Percentiles rank a stretch among this genome's conserved stretches.
Conservation (phyloP, 2,113 vertebrate genomes). For the Donacobius atricapilla region DNA sequence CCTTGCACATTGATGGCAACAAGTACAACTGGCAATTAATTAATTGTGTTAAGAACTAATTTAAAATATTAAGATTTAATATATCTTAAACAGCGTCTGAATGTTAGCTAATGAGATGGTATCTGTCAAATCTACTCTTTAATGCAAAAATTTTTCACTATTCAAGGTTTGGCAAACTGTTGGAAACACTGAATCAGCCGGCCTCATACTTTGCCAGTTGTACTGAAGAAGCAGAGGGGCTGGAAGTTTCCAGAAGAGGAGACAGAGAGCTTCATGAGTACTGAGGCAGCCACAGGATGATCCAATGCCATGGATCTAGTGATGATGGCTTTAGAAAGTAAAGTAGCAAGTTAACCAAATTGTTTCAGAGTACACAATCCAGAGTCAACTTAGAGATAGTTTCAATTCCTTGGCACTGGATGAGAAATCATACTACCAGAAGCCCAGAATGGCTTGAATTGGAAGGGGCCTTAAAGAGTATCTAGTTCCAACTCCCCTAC, state of each 20-base stretch:
- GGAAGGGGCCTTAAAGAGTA: not conserved
- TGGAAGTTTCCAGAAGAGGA: not conserved
- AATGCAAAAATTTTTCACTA: not conserved
- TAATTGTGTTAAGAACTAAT: not conserved
- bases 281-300: not conserved
- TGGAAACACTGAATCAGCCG: not conserved
- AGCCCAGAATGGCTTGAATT: not conserved
- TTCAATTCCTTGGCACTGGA: not conserved
- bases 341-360: not conserved
- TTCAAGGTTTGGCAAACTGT: not conserved
- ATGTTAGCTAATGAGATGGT: not conserved
- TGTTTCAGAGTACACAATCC: not conserved
- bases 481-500: not conserved
- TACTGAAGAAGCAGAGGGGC: not conserved
- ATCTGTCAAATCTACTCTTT: not conserved
- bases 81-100: not conserved
- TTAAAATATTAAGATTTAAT: not conserved
- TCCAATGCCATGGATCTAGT: not conserved
- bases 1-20: rapidly evolving
- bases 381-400: not conserved
- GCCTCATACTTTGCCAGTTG: not conserved
- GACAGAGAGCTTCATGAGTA: not conserved
- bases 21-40: not conserved
- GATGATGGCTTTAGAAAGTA: not conserved
- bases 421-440: not conserved